Base-by-base conservation (phyloP, 1,140 invertebrate genomes). In the Drosophila busckii region DNA sequence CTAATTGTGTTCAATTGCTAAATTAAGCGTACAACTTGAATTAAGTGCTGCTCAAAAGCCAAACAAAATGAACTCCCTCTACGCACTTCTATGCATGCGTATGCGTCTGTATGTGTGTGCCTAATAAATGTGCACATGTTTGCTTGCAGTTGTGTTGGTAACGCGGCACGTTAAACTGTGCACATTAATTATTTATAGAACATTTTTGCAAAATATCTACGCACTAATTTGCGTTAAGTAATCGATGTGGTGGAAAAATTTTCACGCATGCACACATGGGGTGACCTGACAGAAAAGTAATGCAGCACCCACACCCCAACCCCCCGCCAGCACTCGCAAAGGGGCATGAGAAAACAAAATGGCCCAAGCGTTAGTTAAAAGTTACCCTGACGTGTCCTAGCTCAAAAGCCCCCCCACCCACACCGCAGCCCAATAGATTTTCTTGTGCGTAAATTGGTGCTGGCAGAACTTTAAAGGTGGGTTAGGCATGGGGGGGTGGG, bases 201-300 rank as follows among this genome's bases (percentile, higher is more conserved):
- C 50, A 82, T 82, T 82, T 80, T 82, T 82, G 75, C 75, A 82
- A 82, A 80, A 82, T 82, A 82, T 82, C 75, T 82, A 82, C 75
- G 75, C 75, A 82, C 75, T 82, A 82, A 82, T 82, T 82, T 82
- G 75, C 65, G 75, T 73, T 82, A 82, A 82, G 75, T 82, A 82
- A 82, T 82, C 75, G 75, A 82, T 82, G 75, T 82, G 75, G 75
- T 82, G 75, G 75, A 82, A 82, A 70, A 82, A 70, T 82, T 70
- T 82, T 82, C 65, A 82, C 69, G 75, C 75, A 82, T 82, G 65
- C 75, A 68, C 65, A 70, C 65, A 55, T 56, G 46, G 56, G 54
- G 32, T 70, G 42, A 31, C 34, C 31, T n/a, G 12, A 22, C 3
- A 23, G 16, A n/a, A 17, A 38, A 44, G 34, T 49, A n/a, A n/a